These are phyloP conservation scores for Meta bourneti DNA, from an alignment of 2,888 invertebrate species.

Conservation along the genomic window DNA sequence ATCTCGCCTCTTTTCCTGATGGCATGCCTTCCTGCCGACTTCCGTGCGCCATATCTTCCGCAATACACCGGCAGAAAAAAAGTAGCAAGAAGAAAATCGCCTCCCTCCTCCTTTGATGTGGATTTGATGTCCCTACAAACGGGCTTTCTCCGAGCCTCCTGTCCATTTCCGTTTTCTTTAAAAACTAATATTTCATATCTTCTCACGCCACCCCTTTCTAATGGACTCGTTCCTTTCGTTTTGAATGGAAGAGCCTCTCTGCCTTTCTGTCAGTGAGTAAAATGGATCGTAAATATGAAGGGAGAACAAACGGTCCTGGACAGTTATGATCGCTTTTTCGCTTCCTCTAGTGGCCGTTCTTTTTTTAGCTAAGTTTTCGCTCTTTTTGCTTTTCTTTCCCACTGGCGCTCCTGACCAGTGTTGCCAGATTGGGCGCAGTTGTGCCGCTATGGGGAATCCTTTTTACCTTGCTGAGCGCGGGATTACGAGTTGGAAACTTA, in stretches of 20 bases:
- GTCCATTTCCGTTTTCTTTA: conserved; percentile 60
- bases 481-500: no score
- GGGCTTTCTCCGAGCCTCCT: background rate
- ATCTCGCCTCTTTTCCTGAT: background rate
- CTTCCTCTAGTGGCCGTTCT: conserved; percentile 5
- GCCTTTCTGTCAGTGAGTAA: conserved; percentile 45
- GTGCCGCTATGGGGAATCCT: no score
- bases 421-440: no score
- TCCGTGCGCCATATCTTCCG: background rate
- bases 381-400: conserved; percentile 2
- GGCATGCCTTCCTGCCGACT: background rate
- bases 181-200: conserved; percentile 7
- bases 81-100: background rate
- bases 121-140: conserved; percentile 5
- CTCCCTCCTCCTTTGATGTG: background rate
- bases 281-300: conserved; percentile 69
- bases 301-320: conserved; percentile 53
- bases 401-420: no score
- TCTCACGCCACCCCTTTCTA: conserved; percentile 6
- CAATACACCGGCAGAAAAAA: background rate
- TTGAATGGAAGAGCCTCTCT: conserved; percentile 10
- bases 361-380: background rate
- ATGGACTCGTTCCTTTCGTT: background rate
- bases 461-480: no score
- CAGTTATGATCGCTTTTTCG: conserved; percentile 67